Percentiles rank a stretch among this genome's conserved stretches.
Conservation (phyloP, 2,888 invertebrate species). For the Melanchra persicariae region DNA sequence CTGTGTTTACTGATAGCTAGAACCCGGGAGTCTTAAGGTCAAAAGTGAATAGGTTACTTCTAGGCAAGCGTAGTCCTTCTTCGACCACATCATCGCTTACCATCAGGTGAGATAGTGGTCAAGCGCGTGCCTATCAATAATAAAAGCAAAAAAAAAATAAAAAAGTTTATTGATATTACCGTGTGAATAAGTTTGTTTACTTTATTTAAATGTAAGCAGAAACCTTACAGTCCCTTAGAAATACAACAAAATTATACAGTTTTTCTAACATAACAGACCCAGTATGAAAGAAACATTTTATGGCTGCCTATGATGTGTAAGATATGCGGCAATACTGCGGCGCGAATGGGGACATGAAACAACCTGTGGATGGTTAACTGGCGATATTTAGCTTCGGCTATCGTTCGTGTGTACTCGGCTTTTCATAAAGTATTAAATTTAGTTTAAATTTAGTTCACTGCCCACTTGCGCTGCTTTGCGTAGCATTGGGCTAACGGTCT, state of each 20-base stretch:
- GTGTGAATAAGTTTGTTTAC: background rate
- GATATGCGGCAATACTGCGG: slow-evolving; percentile 57
- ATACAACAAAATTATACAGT: slow-evolving; percentile 7
- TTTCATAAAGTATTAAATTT: background rate
- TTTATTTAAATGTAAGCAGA: background rate
- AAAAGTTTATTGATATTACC: background rate
- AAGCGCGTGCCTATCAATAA: too few relatives aligned
- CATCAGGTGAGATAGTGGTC: too few relatives aligned
- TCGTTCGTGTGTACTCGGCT: slow-evolving; percentile 2
- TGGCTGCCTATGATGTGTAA: slow-evolving; percentile 67
- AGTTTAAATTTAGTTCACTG: too few relatives aligned
- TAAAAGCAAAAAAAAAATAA: too few relatives aligned
- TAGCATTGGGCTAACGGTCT: too few relatives aligned
- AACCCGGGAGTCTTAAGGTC: too few relatives aligned
- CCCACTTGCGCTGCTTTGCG: too few relatives aligned
- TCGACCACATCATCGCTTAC: too few relatives aligned
- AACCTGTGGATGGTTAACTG: slow-evolving; percentile 40
- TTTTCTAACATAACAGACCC: background rate
- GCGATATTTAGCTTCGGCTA: background rate
- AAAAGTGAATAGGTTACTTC: too few relatives aligned
- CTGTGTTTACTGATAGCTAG: too few relatives aligned
- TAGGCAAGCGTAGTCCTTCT: too few relatives aligned
- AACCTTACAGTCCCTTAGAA: background rate
- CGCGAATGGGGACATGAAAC: slow-evolving; percentile 31
- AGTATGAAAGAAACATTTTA: slow-evolving; percentile 53